phyloP scores from a whole-genome alignment of 2,113 vertebrate species.

The Corythaixoides concolor region DNA sequence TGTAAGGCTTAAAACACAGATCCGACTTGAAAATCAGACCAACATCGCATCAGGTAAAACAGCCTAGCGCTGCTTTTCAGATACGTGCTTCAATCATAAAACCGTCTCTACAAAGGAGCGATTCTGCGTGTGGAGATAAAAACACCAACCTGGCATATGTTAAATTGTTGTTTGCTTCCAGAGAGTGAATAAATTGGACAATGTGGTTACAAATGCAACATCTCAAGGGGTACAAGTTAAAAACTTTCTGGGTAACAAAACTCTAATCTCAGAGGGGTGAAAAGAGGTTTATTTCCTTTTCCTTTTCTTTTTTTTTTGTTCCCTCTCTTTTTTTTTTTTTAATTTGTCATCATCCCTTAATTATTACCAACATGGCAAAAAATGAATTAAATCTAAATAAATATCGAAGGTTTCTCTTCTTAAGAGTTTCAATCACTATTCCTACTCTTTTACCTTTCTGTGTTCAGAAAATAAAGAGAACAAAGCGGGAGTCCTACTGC shows the following conservation, averaged over 20 bases:
- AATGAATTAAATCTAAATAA: conserved; percentile 80
- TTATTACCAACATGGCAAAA: conserved; percentile 68
- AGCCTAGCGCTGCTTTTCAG: background rate
- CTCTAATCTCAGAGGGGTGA: background rate
- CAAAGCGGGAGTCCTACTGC: conserved; percentile 94
- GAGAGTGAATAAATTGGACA: conserved; percentile 1
- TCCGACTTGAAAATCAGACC: background rate
- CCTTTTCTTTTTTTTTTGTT: background rate
- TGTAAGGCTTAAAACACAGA: background rate
- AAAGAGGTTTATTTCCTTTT: background rate
- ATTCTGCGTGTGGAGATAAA: background rate
- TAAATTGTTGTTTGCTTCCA: conserved; percentile 4
- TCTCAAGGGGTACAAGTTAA: conserved; percentile 14
- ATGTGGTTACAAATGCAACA: background rate
- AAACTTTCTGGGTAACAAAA: conserved; percentile 30
- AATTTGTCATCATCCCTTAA: conserved; percentile 60
- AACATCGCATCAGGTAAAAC: conserved; percentile 12
- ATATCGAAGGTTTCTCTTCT: conserved; percentile 87
- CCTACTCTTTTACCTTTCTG: conserved; percentile 95
- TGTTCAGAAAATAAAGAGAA: conserved; percentile 94
- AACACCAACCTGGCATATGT: background rate
- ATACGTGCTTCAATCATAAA: background rate
- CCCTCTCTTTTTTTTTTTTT: background rate
- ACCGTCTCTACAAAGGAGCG: background rate
- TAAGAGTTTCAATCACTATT: conserved; percentile 88